These are phyloP conservation scores for Synanthedon vespiformis DNA, from an alignment of 2,888 invertebrate genomes.

Conservation along the genomic window DNA sequence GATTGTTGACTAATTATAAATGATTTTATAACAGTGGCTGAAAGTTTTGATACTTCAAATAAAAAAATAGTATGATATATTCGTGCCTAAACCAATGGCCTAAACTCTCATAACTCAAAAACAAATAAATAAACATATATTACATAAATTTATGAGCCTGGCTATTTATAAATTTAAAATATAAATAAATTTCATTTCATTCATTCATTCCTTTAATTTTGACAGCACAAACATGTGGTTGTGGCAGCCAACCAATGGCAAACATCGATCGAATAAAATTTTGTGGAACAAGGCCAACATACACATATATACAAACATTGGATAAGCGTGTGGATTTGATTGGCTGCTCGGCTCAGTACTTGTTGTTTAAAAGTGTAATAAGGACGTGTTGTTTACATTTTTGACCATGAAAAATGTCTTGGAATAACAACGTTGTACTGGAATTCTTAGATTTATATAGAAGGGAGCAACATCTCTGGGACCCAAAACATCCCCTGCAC, in stretches of 20 bases:
- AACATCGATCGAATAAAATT: slow-evolving; percentile 28
- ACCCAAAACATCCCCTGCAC: slow-evolving; percentile 44
- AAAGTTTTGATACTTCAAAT: no score
- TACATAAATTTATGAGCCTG: no score
- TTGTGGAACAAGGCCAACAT: slow-evolving; percentile 46
- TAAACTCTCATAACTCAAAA: no score
- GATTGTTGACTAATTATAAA: no score
- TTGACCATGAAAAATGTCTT: slow-evolving; percentile 23
- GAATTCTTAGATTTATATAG: slow-evolving; percentile 54
- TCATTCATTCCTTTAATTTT: neutral
- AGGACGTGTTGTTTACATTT: slow-evolving; percentile 11
- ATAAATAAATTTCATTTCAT: neutral
- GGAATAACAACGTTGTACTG: slow-evolving; percentile 44
- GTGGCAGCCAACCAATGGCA: slow-evolving; percentile 20
- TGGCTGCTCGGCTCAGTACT: slow-evolving; percentile 24
- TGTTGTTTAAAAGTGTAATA: slow-evolving; percentile 13
- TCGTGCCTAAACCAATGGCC: no score
- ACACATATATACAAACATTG: slow-evolving; percentile 39
- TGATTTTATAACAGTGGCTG: no score
- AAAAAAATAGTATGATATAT: no score
- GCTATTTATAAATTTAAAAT: neutral
- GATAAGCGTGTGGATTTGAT: slow-evolving; percentile 27
- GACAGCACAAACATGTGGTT: slow-evolving; percentile 17
- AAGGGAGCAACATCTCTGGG: slow-evolving; percentile 49
- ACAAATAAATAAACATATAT: no score